Conservation (phyloP, 1,140 invertebrate genomes). For the Prorops nasuta region DNA sequence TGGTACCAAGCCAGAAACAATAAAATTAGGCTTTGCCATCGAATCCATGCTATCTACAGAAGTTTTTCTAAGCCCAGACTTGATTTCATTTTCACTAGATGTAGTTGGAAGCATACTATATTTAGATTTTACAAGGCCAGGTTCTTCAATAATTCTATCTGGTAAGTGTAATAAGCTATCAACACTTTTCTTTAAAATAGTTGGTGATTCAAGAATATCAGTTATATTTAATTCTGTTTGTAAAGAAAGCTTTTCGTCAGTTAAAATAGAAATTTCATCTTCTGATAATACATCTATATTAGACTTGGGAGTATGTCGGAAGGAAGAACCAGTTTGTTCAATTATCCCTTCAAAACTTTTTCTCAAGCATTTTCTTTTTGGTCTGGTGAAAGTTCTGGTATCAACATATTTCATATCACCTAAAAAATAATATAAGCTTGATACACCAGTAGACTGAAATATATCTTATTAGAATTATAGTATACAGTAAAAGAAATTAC, state of each 20-base stretch:
- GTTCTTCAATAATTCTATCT: too few species aligned
- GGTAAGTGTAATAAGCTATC: too few species aligned
- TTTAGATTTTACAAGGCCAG: neutral
- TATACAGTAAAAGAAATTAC: neutral
- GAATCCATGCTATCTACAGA: slow-evolving; percentile 38
- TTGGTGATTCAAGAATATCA: slow-evolving; percentile 2
- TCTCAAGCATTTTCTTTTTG: slow-evolving; percentile 47
- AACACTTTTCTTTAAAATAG: neutral
- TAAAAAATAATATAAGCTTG: slow-evolving; percentile 5
- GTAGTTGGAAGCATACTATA: neutral
- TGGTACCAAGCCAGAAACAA: too few species aligned
- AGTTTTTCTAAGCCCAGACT: slow-evolving; percentile 28
- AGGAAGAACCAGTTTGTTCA: slow-evolving; percentile 37
- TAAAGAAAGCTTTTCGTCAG: neutral
- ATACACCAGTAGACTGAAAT: neutral
- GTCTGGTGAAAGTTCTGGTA: slow-evolving; percentile 56
- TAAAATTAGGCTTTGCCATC: too few species aligned
- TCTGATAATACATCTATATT: slow-evolving; percentile 35
- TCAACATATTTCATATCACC: slow-evolving; percentile 44
- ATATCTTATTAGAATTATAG: neutral
- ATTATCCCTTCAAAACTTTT: slow-evolving; percentile 48
- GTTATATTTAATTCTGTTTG: neutral
- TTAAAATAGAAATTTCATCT: slow-evolving; percentile 23
- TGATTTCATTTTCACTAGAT: slow-evolving; percentile 11
- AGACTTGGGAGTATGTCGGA: slow-evolving; percentile 31